A percentile compares a stretch with the other conserved stretches of the same genome.
These are phyloP conservation scores for Pseudochirops corinnae DNA, from an alignment of 2,797 vertebrate species.

Conservation along the genomic window DNA sequence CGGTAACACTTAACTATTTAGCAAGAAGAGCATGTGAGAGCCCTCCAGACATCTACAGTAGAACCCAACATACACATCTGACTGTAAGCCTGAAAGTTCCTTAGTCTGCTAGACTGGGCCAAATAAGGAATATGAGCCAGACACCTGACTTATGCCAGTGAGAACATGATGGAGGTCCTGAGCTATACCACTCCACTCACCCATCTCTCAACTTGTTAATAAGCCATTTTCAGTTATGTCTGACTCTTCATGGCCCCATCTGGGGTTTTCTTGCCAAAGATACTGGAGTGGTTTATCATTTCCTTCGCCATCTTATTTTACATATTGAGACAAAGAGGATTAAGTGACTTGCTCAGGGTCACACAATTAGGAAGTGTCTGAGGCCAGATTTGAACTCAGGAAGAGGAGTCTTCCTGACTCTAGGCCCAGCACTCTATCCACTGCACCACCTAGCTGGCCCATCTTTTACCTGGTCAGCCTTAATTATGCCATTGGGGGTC, in stretches of 20 bases:
- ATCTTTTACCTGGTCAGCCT: not conserved
- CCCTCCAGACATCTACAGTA: too few relatives aligned
- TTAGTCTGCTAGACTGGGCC: not conserved
- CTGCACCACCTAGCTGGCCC: not conserved
- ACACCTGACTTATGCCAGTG: not conserved
- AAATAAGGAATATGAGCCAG: not conserved
- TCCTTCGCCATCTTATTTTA: not conserved
- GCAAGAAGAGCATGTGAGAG: too few relatives aligned
- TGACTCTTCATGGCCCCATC: not conserved
- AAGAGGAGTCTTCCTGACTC: not conserved
- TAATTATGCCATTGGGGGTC: not conserved
- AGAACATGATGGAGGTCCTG: not conserved
- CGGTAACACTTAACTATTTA: too few relatives aligned
- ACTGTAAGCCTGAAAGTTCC: not conserved
- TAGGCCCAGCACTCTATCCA: not conserved
- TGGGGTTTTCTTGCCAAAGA: not conserved
- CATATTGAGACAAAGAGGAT: too few relatives aligned
- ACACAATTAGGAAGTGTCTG: not conserved
- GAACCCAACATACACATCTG: not conserved
- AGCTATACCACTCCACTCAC: not conserved
- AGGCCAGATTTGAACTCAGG: not conserved
- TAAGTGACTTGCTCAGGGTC: not conserved
- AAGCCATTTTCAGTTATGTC: not conserved
- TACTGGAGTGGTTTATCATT: not conserved
- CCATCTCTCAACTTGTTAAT: not conserved